Conservation (phyloP, 2,113 vertebrate species). For the Sinocyclocheilus grahami region DNA sequence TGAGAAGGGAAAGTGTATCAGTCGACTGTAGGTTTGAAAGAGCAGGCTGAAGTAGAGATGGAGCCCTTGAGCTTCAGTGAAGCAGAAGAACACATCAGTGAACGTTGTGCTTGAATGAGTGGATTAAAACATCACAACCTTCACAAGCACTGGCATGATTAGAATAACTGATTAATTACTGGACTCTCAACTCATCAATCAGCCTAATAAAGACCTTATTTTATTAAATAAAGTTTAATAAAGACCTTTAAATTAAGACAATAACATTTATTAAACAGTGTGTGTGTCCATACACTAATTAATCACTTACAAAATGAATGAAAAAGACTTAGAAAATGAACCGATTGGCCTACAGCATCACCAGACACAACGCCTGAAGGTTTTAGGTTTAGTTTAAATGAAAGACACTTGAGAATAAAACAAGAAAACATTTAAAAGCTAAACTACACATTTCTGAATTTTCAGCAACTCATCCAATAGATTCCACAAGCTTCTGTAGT, state of each 20-base stretch:
- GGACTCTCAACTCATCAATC: background rate
- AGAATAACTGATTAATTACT: conserved; percentile 36
- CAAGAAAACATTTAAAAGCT: conserved; percentile 34
- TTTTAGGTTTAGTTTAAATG: conserved; percentile 14
- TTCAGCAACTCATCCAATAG: conserved; percentile 59
- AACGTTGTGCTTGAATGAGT: conserved; percentile 30
- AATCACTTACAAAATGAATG: background rate
- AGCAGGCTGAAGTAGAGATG: background rate
- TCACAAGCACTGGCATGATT: conserved; percentile 34
- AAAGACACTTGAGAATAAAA: conserved; percentile 2
- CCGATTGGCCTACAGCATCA: background rate
- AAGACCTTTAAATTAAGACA: background rate
- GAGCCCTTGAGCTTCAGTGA: conserved; percentile 40
- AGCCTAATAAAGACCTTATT: background rate
- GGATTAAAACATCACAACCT: conserved; percentile 32
- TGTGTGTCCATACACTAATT: background rate
- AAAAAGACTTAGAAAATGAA: background rate
- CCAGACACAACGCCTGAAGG: background rate
- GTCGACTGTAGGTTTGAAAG: conserved; percentile 16
- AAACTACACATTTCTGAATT: background rate
- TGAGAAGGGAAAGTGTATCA: background rate
- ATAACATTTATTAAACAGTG: background rate
- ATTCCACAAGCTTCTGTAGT: conserved; percentile 71
- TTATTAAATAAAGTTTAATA: background rate
- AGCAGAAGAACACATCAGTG: conserved; percentile 27